Evolutionary conservation across 92 coral and sea anemone genomes (phyloP).

Genomic region (Parazoanthus atlanticus): DNA sequence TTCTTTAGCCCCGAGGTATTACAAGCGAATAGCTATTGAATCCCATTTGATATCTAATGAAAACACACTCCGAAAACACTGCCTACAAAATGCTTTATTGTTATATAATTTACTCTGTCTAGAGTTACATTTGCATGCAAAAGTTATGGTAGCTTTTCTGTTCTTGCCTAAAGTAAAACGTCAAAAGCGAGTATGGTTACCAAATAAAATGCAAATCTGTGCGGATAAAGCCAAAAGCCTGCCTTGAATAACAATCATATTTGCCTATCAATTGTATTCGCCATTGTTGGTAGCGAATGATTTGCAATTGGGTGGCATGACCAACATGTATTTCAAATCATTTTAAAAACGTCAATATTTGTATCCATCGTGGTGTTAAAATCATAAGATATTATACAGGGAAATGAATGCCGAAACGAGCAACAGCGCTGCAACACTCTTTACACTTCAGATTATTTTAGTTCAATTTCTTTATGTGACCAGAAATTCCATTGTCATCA

Average conservation of each 20-base stretch:
- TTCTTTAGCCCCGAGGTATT: neutral
- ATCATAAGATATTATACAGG: neutral
- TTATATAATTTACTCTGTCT: neutral
- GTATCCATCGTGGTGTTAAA: neutral
- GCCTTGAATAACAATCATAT: slow-evolving; percentile 9
- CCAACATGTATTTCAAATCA: neutral
- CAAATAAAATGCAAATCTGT: slow-evolving; percentile 34
- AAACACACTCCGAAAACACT: neutral
- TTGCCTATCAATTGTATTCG: slow-evolving; percentile 13
- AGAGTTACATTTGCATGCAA: neutral
- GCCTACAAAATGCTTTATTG: slow-evolving; percentile 19
- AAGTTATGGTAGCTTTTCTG: neutral
- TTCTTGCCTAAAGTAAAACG: neutral
- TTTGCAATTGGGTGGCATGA: slow-evolving; percentile 14
- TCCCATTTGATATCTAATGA: slow-evolving; percentile 19
- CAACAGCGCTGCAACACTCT: neutral
- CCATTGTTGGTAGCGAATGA: slow-evolving; percentile 18
- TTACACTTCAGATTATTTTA: neutral
- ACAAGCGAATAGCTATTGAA: slow-evolving; percentile 21
- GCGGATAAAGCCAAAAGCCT: neutral
- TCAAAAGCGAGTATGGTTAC: neutral
- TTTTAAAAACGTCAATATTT: slow-evolving; percentile 17
- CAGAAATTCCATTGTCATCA: neutral
- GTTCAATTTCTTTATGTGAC: neutral
- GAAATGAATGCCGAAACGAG: slow-evolving; percentile 18